Percentiles rank a stretch among this genome's conserved stretches.
phyloP scores from a whole-genome alignment of 2,888 invertebrate species.

The Tenthredo mesomela region DNA sequence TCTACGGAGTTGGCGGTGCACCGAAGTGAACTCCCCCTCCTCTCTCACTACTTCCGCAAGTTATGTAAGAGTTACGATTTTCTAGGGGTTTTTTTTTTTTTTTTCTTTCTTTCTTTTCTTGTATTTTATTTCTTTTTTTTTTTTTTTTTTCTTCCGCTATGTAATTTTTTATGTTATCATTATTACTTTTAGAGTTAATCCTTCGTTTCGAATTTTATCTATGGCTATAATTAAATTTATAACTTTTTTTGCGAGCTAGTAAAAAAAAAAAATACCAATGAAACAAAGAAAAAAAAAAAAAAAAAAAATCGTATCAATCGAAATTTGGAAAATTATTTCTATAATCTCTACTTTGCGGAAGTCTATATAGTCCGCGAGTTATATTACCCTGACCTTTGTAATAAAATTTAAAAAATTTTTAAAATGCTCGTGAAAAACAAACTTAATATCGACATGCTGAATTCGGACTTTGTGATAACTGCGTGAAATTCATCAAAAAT shows the following conservation, averaged over 20 bases:
- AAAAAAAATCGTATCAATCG: background rate
- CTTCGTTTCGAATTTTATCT: background rate
- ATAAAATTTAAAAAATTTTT: background rate
- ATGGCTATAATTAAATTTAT: too few relatives aligned
- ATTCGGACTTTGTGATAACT: background rate
- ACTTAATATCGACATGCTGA: too few relatives aligned
- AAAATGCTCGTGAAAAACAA: too few relatives aligned
- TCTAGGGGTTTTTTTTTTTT: background rate
- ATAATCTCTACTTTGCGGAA: background rate
- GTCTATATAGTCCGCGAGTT: background rate
- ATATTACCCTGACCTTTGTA: background rate
- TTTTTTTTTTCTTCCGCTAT: background rate
- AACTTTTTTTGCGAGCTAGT: too few relatives aligned
- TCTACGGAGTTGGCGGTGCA: conserved; percentile 11
- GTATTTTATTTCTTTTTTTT: background rate
- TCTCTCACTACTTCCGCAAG: background rate
- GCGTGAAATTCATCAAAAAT: background rate
- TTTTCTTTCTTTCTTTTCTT: too few relatives aligned
- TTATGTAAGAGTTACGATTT: conserved; percentile 36
- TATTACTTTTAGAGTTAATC: background rate
- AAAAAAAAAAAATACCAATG: too few relatives aligned
- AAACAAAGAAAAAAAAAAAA: too few relatives aligned
- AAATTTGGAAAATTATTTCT: background rate
- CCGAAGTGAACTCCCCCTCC: background rate
- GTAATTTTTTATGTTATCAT: background rate